Base-by-base conservation (phyloP, 2,797 vertebrate genomes). In the Oryzias sinensis region DNA sequence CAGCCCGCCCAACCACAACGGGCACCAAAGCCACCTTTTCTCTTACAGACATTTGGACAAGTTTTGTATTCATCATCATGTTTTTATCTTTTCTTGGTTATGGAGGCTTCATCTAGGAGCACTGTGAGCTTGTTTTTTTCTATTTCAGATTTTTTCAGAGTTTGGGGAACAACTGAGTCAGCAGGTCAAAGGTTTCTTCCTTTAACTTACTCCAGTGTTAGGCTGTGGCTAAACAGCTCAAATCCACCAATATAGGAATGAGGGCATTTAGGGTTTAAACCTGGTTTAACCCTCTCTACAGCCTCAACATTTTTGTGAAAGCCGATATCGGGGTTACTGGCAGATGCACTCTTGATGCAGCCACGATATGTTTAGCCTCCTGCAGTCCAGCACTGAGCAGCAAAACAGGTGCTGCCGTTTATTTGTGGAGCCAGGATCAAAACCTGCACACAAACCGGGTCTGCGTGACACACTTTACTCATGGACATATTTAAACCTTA, bases 361-460 rank as follows among this genome's bases (percentile, higher is more conserved):
- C 55, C 59, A 14, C 2, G 83, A 62, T 68, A 84, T 47, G 79
- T 86, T 85, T 76, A 78, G 82, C 82, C 54, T 56, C 55, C 56
- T 71, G 72, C 77, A 59, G 80, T 53, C 4, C 7, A 27, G 72
- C 51, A 0, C 48, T 83, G 84, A 86, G 78, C 77, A 61, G 42
- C 73, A 72, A n/a, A 79, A 85, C 88, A 89, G 88, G 64, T 89
- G 87, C 71, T 68, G 77, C 51, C 1, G 47, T 20, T 72, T 89
- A 89, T 87, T 88, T 84, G 14, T 80, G 84, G 83, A 79, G 22
- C 41, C 47, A 0, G 68, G 76, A 77, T 79, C 60, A 68, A 53
- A 62, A 57, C 63, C 56, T 49, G 47, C 59, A 56, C 47, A 47
- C 64, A 17, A 22, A 29, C 51, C 22, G 37, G 49, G 56, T 53